These are phyloP conservation scores for Microplitis manilae DNA, from an alignment of 2,888 invertebrate species.

Conservation along the genomic window DNA sequence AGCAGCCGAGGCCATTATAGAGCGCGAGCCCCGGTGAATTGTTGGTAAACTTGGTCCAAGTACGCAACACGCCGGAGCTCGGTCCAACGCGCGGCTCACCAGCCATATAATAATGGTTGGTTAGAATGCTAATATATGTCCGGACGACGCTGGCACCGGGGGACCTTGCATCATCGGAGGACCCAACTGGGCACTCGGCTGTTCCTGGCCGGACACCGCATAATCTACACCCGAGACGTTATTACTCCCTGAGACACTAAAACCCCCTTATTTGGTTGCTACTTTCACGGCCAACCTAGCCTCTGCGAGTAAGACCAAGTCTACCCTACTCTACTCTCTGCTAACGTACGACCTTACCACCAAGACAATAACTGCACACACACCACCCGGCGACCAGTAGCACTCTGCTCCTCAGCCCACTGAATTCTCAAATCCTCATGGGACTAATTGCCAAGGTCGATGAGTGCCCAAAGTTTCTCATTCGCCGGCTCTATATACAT, in stretches of 20 bases:
- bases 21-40: slow-evolving; percentile 70
- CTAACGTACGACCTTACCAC: slow-evolving; percentile 44
- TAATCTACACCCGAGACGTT: slow-evolving; percentile 71
- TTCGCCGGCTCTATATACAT: slow-evolving; percentile 2
- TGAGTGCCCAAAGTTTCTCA: slow-evolving; percentile 33
- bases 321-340: slow-evolving; percentile 18
- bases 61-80: slow-evolving; percentile 68
- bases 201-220: slow-evolving; percentile 68
- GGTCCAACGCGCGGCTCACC: slow-evolving; percentile 68
- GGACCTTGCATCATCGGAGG: slow-evolving; percentile 71
- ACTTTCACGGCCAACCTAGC: slow-evolving; percentile 40
- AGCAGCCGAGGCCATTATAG: slow-evolving; percentile 71
- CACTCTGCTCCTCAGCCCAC: slow-evolving; percentile 42
- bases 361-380: background rate
- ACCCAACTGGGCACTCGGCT: slow-evolving; percentile 69
- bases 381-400: slow-evolving; percentile 6
- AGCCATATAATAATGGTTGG: slow-evolving; percentile 71
- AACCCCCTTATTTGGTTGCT: slow-evolving; percentile 54
- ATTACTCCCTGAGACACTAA: slow-evolving; percentile 70
- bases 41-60: slow-evolving; percentile 72
- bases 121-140: slow-evolving; percentile 72
- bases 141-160: slow-evolving; percentile 68
- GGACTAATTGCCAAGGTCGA: slow-evolving; percentile 57
- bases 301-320: slow-evolving; percentile 10
- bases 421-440: slow-evolving; percentile 52